Evolutionary conservation across 2,888 invertebrate species (phyloP).

Genomic region (Melinopterus prodromus): DNA sequence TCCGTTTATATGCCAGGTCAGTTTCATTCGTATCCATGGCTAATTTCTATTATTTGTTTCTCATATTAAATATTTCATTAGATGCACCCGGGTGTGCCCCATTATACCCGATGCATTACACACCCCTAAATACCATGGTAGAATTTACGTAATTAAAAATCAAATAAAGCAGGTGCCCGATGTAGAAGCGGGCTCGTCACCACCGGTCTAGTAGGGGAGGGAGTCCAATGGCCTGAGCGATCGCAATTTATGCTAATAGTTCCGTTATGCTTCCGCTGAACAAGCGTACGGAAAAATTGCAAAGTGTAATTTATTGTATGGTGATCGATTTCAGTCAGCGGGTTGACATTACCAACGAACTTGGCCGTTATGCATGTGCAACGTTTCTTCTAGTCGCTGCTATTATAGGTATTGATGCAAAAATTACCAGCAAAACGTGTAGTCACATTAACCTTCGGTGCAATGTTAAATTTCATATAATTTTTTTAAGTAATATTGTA

Average conservation of each 20-base stretch:
- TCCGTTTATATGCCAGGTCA: background rate
- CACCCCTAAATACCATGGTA: constrained; percentile 32
- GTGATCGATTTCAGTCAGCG: background rate
- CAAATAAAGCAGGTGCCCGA: constrained; percentile 49
- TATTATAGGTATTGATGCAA: background rate
- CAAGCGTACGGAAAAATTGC: background rate
- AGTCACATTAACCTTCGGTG: too few species aligned
- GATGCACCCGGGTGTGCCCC: constrained; percentile 11
- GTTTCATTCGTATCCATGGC: background rate
- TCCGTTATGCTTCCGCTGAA: constrained; percentile 1
- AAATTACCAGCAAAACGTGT: too few species aligned
- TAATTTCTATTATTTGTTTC: constrained; percentile 28
- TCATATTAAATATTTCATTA: constrained; percentile 39
- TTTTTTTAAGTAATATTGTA: too few species aligned
- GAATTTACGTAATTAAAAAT: constrained; percentile 48
- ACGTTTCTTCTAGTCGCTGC: background rate
- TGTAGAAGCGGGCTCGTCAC: constrained; percentile 14
- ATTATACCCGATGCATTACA: background rate
- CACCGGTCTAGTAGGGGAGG: constrained; percentile 5
- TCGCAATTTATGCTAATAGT: constrained; percentile 19
- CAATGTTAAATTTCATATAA: too few species aligned
- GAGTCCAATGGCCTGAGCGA: background rate
- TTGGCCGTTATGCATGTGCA: background rate
- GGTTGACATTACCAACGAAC: background rate
- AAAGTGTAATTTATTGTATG: background rate